These are phyloP conservation scores for Mormyrus hasselquistii DNA, from an alignment of 2,797 vertebrate genomes.

Conservation along the genomic window DNA sequence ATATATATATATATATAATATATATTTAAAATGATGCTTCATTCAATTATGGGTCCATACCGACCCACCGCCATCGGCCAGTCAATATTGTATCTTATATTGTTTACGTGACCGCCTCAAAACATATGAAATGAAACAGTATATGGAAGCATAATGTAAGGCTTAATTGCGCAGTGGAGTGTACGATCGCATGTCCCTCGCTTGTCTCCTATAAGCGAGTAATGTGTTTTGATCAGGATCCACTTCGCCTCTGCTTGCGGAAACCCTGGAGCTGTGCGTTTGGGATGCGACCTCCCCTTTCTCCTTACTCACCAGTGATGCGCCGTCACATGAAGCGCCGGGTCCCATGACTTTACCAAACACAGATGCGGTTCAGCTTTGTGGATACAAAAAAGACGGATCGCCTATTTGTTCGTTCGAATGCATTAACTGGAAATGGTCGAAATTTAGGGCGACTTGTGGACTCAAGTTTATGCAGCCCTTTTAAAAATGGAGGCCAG, in stretches of 20 bases:
- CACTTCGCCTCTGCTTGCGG: neutral
- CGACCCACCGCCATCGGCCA: neutral
- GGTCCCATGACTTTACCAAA: constrained; percentile 20
- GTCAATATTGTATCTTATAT: neutral
- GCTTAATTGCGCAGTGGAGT: neutral
- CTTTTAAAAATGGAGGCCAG: neutral
- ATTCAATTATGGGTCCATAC: neutral
- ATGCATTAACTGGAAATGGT: neutral
- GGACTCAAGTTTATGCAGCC: neutral
- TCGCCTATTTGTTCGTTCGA: neutral
- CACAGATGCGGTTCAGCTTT: neutral
- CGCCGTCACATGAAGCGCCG: constrained; percentile 18
- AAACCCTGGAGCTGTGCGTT: neutral
- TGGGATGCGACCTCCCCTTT: neutral
- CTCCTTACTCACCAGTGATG: neutral
- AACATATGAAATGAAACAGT: neutral
- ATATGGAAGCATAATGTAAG: neutral
- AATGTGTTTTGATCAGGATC: neutral
- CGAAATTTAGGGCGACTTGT: neutral
- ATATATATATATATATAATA: too few species aligned
- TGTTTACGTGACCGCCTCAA: neutral
- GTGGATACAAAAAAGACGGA: constrained; percentile 9
- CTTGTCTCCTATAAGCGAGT: neutral
- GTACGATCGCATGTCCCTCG: neutral
- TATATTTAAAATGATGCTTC: neutral